phyloP scores from a whole-genome alignment of 2,113 vertebrate genomes.

The Accipiter cooperii region DNA sequence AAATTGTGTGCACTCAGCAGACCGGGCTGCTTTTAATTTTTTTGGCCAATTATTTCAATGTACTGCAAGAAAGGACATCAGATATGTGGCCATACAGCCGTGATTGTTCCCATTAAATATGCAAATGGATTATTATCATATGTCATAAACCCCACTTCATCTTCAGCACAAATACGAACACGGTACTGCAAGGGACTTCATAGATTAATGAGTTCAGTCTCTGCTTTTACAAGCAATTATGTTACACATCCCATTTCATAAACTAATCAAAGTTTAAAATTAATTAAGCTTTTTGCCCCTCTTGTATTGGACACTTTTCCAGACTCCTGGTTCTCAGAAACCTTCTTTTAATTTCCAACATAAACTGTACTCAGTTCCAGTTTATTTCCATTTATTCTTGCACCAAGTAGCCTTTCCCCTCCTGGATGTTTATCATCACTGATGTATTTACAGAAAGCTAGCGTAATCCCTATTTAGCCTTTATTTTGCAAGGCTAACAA shows the following conservation, averaged over 20 bases:
- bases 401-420: not conserved
- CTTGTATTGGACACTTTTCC: not conserved
- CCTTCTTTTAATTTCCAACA: not conserved
- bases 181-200: not conserved
- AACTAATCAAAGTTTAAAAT: constrained; percentile 26
- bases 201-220: constrained; percentile 28
- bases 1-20: constrained; percentile 17
- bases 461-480: not conserved
- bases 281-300: constrained; percentile 20
- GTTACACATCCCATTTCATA: not conserved
- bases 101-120: constrained; percentile 38
- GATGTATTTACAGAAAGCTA: not conserved
- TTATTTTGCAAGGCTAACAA: constrained; percentile 1
- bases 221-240: constrained; percentile 16
- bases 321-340: not conserved
- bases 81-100: not conserved
- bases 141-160: constrained; percentile 11
- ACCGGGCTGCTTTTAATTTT: not conserved
- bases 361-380: not conserved
- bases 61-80: constrained; percentile 20
- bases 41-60: constrained; percentile 34
- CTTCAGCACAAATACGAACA: not conserved
- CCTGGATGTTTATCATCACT: not conserved
- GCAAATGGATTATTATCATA: constrained; percentile 34
- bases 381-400: not conserved